Conservation (phyloP, 2,797 vertebrate species). For the Aeoliscus strigatus region DNA sequence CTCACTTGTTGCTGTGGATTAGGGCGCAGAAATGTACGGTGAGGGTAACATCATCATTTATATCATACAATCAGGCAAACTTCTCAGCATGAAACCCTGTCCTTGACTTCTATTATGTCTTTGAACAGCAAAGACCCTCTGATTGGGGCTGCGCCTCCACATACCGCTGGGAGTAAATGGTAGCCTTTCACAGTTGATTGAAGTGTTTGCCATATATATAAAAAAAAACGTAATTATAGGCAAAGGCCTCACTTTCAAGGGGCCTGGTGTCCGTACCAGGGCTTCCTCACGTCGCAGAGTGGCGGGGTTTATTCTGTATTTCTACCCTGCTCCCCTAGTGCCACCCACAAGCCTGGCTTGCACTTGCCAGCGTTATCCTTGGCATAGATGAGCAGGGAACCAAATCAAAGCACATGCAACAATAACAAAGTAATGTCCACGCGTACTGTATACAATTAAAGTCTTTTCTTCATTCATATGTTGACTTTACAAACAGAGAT, state of each 20-base stretch:
- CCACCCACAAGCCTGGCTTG: conserved; percentile 55
- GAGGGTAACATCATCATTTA: conserved; percentile 15
- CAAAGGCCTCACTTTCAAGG: conserved; percentile 59
- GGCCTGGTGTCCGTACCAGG: conserved; percentile 47
- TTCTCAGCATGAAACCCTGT: conserved; percentile 21
- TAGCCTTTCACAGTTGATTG: conserved; percentile 53
- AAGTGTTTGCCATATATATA: conserved; percentile 57
- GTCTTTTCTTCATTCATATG: conserved; percentile 7
- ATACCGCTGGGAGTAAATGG: conserved; percentile 62
- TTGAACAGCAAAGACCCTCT: conserved; percentile 54
- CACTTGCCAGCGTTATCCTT: conserved; percentile 61
- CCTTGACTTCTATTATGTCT: conserved; percentile 38
- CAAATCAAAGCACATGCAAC: conserved; percentile 50
- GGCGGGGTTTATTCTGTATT: conserved; percentile 64
- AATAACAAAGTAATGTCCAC: conserved; percentile 55
- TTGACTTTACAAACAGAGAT: conserved; percentile 1
- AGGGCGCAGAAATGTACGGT: too few species aligned
- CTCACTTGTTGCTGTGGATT: conserved; percentile 20
- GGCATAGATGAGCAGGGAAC: conserved; percentile 49
- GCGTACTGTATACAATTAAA: conserved; percentile 14
- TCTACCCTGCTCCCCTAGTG: conserved; percentile 43
- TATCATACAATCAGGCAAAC: too few species aligned
- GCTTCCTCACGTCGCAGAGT: conserved; percentile 63
- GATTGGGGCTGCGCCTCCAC: conserved; percentile 51
- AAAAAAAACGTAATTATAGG: conserved; percentile 73